A percentile compares a stretch with the other conserved stretches of the same genome.
These are phyloP conservation scores for Prochilodus magdalenae DNA, from an alignment of 2,113 vertebrate genomes.

Conservation along the genomic window DNA sequence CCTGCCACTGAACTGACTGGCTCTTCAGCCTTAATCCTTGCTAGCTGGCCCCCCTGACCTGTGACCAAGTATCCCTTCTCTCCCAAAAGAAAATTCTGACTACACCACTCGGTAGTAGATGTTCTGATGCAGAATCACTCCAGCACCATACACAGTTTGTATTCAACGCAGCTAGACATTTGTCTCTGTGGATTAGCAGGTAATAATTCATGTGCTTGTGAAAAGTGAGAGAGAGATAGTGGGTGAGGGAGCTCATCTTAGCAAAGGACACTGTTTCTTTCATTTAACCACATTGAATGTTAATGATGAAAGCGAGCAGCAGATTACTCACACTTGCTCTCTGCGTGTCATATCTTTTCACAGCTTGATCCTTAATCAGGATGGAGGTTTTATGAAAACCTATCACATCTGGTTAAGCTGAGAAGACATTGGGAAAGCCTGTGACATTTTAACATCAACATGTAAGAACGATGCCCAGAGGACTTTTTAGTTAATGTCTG, in stretches of 20 bases:
- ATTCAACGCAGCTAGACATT: neutral
- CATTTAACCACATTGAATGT: neutral
- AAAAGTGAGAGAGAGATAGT: slow-evolving; percentile 16
- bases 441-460: neutral
- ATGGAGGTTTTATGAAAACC: neutral
- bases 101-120: neutral
- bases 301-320: neutral
- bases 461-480: slow-evolving; percentile 34
- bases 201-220: neutral
- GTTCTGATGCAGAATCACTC: neutral
- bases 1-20: too few species aligned
- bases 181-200: neutral
- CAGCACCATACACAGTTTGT: neutral
- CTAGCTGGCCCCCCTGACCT: too few species aligned
- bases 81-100: too few species aligned
- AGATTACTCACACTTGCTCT: neutral
- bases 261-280: neutral
- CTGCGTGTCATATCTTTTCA: slow-evolving; percentile 11
- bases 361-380: slow-evolving; percentile 1
- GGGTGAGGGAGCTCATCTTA: neutral
- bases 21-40: too few species aligned
- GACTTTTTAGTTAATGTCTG: slow-evolving; percentile 1
- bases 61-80: too few species aligned
- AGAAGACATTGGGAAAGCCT: neutral
- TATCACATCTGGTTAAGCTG: neutral